These are phyloP conservation scores for Ennomos quercinarius DNA, from an alignment of 2,888 invertebrate genomes.

Conservation along the genomic window DNA sequence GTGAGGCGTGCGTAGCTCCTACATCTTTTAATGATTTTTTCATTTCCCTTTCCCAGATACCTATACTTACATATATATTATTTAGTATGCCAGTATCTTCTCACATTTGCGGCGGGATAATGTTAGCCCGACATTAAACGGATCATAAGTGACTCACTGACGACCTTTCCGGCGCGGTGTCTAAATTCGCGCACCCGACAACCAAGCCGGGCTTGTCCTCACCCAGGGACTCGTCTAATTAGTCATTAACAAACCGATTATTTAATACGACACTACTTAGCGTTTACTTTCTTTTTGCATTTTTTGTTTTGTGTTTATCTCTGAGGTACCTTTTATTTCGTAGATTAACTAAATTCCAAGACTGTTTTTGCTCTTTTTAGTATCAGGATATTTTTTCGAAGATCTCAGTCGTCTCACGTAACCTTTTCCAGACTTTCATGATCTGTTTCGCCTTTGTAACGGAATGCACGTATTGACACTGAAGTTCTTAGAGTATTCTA, in stretches of 20 bases:
- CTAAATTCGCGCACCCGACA: constrained; percentile 78
- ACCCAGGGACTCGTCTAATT: constrained; percentile 55
- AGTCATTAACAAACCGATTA: constrained; percentile 41
- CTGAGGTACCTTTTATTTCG: constrained; percentile 19
- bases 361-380: not conserved
- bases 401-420: constrained; percentile 20
- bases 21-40: not conserved
- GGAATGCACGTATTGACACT: constrained; percentile 10
- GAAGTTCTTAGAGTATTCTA: too few relatives aligned
- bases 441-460: constrained; percentile 16
- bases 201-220: constrained; percentile 47
- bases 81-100: constrained; percentile 33
- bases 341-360: too few relatives aligned
- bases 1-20: too few relatives aligned
- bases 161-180: constrained; percentile 71
- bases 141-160: constrained; percentile 67
- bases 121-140: constrained; percentile 36
- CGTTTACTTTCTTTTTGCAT: constrained; percentile 7
- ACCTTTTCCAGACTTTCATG: constrained; percentile 5
- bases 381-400: not conserved
- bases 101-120: constrained; percentile 29
- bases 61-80: constrained; percentile 20
- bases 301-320: constrained; percentile 15
- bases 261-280: constrained; percentile 14
- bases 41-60: constrained; percentile 12